Percentiles rank a stretch among this genome's conserved stretches.
These are phyloP conservation scores for Atrina japonica DNA, from an alignment of 2,888 invertebrate genomes.

Conservation along the genomic window DNA sequence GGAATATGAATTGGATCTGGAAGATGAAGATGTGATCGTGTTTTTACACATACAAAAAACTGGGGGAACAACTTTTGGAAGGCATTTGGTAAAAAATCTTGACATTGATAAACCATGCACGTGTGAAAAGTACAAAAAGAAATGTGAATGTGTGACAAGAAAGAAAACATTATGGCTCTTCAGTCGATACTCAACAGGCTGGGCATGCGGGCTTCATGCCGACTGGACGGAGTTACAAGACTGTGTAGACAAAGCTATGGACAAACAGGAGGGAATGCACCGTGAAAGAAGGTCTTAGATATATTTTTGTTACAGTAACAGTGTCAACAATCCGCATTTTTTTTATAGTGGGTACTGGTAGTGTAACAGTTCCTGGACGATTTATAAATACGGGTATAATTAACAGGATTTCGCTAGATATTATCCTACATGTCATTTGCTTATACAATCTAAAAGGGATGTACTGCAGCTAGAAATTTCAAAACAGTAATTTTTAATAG, in stretches of 20 bases:
- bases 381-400: too few species aligned
- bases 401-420: too few species aligned
- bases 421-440: too few species aligned
- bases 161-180: slow-evolving; percentile 89
- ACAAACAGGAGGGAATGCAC: slow-evolving; percentile 92
- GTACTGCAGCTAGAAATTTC: too few species aligned
- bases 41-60: slow-evolving; percentile 99
- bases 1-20: slow-evolving; percentile 82
- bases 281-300: slow-evolving; percentile 87
- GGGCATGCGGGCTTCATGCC: slow-evolving; percentile 94
- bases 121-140: slow-evolving; percentile 93
- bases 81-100: slow-evolving; percentile 96
- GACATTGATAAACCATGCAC: slow-evolving; percentile 95
- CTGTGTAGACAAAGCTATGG: slow-evolving; percentile 89
- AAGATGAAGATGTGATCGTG: slow-evolving; percentile 97
- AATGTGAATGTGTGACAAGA: slow-evolving; percentile 82
- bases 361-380: too few species aligned
- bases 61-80: slow-evolving; percentile 97
- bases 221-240: slow-evolving; percentile 95
- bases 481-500: too few species aligned
- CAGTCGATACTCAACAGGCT: slow-evolving; percentile 79
- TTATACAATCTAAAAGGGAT: too few species aligned
- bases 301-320: too few species aligned
- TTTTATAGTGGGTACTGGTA: too few species aligned
- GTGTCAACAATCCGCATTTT: too few species aligned